A percentile compares a stretch with the other conserved stretches of the same genome.
phyloP scores from a whole-genome alignment of 35 echinoderm and acorn worm genomes.

The Stichopus chloronotus region DNA sequence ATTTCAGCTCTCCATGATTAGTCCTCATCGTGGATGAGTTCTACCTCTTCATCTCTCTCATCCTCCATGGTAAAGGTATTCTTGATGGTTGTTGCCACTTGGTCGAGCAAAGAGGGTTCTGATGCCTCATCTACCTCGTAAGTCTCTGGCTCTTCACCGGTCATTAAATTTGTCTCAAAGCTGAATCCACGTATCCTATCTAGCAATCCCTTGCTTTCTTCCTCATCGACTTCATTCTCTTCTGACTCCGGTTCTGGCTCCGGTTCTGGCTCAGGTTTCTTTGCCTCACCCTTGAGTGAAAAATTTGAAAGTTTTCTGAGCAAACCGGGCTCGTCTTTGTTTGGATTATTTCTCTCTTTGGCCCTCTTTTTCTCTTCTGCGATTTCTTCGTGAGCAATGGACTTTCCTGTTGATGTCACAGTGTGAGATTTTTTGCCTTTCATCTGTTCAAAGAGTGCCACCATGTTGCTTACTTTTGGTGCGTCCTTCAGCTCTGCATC shows the following conservation, averaged over 20 bases:
- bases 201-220: not conserved
- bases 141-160: not conserved
- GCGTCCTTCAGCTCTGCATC: constrained; percentile 39
- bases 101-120: constrained; percentile 43
- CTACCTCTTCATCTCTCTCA: not conserved
- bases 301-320: constrained; percentile 8
- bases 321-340: constrained; percentile 4
- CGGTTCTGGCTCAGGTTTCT: not conserved
- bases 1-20: not conserved
- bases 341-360: not conserved
- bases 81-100: constrained; percentile 10
- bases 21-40: not conserved
- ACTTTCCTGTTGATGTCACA: not conserved
- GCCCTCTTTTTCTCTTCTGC: constrained; percentile 24
- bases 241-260: not conserved
- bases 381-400: constrained; percentile 21
- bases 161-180: constrained; percentile 1
- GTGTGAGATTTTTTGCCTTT: not conserved
- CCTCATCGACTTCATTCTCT: not conserved
- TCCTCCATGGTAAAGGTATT: constrained; percentile 25
- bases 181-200: constrained; percentile 29
- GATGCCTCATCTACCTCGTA: constrained; percentile 46
- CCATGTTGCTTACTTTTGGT: constrained; percentile 50
- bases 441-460: constrained; percentile 32
- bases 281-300: too few relatives aligned